A percentile compares a stretch with the other conserved stretches of the same genome.
Conservation (phyloP, 2,797 vertebrate genomes). For the Chaenodraco wilsoni region DNA sequence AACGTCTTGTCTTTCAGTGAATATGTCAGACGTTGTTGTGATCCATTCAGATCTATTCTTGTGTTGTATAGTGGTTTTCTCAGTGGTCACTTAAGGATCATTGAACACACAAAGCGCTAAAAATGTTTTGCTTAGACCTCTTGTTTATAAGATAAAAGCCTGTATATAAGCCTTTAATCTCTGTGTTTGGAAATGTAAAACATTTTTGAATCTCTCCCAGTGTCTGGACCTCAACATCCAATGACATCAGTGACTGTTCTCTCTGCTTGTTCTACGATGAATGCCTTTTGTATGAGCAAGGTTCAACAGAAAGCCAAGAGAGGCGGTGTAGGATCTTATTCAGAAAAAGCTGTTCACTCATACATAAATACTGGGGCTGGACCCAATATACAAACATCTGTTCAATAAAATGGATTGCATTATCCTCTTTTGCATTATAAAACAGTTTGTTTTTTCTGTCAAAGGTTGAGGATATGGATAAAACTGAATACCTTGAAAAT, state of each 20-base stretch:
- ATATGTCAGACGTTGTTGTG: constrained; percentile 70
- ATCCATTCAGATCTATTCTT: constrained; percentile 67
- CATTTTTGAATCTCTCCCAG: constrained; percentile 66
- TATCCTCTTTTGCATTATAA: background rate
- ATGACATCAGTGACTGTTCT: constrained; percentile 67
- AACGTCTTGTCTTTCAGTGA: constrained; percentile 70
- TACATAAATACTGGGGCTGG: constrained; percentile 17
- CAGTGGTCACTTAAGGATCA: constrained; percentile 73
- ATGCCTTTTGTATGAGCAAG: constrained; percentile 67
- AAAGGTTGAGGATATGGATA: background rate
- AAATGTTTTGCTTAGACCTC: constrained; percentile 70
- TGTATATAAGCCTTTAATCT: constrained; percentile 76
- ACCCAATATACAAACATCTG: constrained; percentile 24
- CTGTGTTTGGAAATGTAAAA: constrained; percentile 75
- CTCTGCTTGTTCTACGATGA: constrained; percentile 50
- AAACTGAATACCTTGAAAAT: background rate
- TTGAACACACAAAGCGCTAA: constrained; percentile 68
- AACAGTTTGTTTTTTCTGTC: background rate
- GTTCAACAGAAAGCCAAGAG: constrained; percentile 52
- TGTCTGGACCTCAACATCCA: constrained; percentile 66
- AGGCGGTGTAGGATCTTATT: constrained; percentile 54
- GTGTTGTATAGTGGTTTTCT: constrained; percentile 68
- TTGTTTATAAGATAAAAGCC: constrained; percentile 77
- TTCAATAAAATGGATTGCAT: constrained; percentile 3
- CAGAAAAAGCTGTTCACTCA: constrained; percentile 40